A percentile compares a stretch with the other conserved stretches of the same genome.
Conservation (phyloP, 2,797 vertebrate species). For the Bradypodion pumilum region DNA sequence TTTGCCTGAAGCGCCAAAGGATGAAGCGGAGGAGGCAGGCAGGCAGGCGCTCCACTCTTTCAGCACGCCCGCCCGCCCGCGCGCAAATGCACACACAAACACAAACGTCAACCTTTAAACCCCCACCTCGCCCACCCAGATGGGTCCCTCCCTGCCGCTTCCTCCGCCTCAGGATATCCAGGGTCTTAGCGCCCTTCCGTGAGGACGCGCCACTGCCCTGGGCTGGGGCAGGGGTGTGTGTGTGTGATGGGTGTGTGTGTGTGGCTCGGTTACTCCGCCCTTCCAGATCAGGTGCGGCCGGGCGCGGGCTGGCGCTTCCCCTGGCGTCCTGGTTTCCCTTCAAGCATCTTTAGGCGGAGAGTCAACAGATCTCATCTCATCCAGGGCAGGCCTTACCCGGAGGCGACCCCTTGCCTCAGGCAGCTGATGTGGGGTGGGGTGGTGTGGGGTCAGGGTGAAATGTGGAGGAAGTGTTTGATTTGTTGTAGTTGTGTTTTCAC, state of each 20-base stretch:
- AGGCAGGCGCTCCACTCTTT: background rate
- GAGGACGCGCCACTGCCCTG: conserved; percentile 1
- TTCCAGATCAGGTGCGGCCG: conserved; percentile 29
- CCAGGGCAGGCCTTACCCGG: too few relatives aligned
- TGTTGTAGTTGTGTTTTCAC: background rate
- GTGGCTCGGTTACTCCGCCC: too few relatives aligned
- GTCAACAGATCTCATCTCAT: too few relatives aligned
- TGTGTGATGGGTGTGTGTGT: too few relatives aligned
- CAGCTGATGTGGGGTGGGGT: too few relatives aligned
- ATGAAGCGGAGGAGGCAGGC: too few relatives aligned
- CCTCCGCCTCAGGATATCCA: conserved; percentile 39
- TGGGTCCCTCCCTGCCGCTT: conserved; percentile 19
- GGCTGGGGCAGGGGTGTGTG: background rate
- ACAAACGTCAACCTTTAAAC: conserved; percentile 22
- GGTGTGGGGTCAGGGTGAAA: too few relatives aligned
- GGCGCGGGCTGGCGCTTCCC: too few relatives aligned
- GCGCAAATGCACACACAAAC: background rate
- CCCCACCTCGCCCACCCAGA: conserved; percentile 52
- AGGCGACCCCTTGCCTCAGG: too few relatives aligned
- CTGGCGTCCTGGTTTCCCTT: background rate
- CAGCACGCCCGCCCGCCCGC: too few relatives aligned
- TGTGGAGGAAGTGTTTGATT: too few relatives aligned
- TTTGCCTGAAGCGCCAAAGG: background rate
- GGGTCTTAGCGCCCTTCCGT: conserved; percentile 51
- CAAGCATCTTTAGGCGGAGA: too few relatives aligned